These are phyloP conservation scores for Aspidiotus rigidus DNA, from an alignment of 2,888 invertebrate genomes.

Conservation along the genomic window DNA sequence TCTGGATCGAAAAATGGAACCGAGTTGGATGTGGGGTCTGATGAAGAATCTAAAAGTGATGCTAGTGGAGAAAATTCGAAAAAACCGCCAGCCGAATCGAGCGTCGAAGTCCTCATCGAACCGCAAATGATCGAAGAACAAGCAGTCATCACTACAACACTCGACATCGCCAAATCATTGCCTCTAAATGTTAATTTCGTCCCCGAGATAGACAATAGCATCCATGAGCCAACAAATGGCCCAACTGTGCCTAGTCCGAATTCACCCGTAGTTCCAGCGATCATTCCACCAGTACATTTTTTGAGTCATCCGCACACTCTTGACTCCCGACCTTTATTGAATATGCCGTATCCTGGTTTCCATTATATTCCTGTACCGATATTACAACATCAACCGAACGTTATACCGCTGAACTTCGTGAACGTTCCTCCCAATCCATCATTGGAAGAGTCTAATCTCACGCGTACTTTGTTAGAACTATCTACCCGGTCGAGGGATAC, in stretches of 20 bases:
- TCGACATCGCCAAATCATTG: conserved; percentile 25
- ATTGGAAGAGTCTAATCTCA: background rate
- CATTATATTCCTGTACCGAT: conserved; percentile 21
- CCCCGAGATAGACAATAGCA: conserved; percentile 17
- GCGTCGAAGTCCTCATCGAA: conserved; percentile 17
- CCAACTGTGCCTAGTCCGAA: background rate
- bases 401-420: conserved; percentile 18
- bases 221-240: conserved; percentile 1
- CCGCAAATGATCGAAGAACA: conserved; percentile 29
- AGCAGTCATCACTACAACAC: conserved; percentile 24
- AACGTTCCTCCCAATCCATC: background rate
- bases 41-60: background rate
- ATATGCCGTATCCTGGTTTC: background rate
- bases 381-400: conserved; percentile 25
- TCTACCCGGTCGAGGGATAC: background rate
- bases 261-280: no score
- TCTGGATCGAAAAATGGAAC: conserved; percentile 5
- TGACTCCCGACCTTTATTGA: background rate
- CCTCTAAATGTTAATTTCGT: conserved; percentile 22
- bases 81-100: conserved; percentile 5
- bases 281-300: background rate
- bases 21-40: background rate
- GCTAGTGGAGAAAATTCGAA: background rate
- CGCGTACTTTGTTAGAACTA: background rate
- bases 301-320: background rate